Base-by-base conservation (phyloP, 2,888 invertebrate species). In the Chymomyza caudatula region DNA sequence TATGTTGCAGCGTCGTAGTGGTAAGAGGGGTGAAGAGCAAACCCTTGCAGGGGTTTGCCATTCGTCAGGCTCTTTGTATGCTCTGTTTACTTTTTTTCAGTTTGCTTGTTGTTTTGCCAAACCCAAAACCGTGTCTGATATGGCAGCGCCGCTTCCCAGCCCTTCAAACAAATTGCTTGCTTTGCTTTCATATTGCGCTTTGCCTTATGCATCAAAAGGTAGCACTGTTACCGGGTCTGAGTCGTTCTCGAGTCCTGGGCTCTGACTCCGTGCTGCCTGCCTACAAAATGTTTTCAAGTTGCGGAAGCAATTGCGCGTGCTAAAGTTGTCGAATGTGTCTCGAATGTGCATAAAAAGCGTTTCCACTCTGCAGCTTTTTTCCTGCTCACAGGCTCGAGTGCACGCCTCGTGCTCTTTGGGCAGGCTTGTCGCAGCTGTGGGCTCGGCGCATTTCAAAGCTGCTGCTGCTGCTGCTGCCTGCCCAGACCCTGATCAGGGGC, bases 301-400 rank as follows among this genome's bases (percentile, higher is more conserved):
- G 88, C 88, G 88, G 88, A 88, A 88, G 88, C 88, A 88, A 88
- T 88, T 88, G 88, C 88, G 88, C 88, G 88, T 88, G 87, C 88
- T 88, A 80, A 88, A 88, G 88, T 88, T 88, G 88, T 88, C 87
- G 84, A 86, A 84, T 81, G 85, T 81, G 85, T 61, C 61, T 57
- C 51, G 57, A 47, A 61, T 61, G 53, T 29, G 55, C 77, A 80
- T 76, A 76, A 73, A 59, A 77, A 71, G 63, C 56, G 62, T 55
- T 60, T 62, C 56, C 53, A 53, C 53, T 53, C 53, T 13, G 22
- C 25, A 20, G 72, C 69, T 56, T 47, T 42, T 58, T 58, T 19
- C 22, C 22, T 47, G 47, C 19, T 37, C 42, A 20, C 23, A 55
- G 25, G 19, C 54, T 53, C 42, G 44, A 59, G 59, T 59, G 59